Conservation (phyloP, 2,888 invertebrate species). For the Drosophila histrio region DNA sequence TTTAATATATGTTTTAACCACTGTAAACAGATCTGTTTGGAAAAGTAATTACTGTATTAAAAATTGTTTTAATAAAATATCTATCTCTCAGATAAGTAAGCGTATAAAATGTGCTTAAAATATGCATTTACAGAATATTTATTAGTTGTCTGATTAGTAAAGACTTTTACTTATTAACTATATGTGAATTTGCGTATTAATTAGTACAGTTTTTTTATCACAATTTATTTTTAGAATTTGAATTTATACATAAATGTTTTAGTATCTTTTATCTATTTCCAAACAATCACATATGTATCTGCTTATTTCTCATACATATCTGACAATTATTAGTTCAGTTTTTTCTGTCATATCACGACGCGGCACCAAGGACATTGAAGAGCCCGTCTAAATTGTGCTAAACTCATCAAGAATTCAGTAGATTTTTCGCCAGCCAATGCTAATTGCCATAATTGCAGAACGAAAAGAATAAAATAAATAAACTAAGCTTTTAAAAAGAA, state of each 20-base stretch:
- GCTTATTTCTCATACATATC: not conserved
- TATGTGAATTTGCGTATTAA: too few species aligned
- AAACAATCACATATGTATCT: not conserved
- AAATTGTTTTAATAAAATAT: conserved; percentile 2
- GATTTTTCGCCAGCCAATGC: conserved; percentile 20
- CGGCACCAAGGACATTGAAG: conserved; percentile 12
- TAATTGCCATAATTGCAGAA: conserved; percentile 42
- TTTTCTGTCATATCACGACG: conserved; percentile 23
- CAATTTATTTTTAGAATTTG: too few species aligned
- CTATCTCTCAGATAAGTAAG: too few species aligned
- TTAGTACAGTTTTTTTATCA: too few species aligned
- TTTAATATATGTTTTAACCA: too few species aligned
- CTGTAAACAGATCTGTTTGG: too few species aligned
- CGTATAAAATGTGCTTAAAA: too few species aligned
- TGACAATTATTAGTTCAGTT: conserved; percentile 5
- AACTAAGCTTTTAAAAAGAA: too few species aligned
- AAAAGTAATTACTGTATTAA: not conserved
- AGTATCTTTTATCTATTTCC: not conserved
- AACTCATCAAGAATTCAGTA: conserved; percentile 8
- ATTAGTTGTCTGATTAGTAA: not conserved
- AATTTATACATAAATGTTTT: not conserved
- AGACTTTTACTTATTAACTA: not conserved
- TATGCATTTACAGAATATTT: not conserved
- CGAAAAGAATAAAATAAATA: not conserved
- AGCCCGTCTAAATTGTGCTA: conserved; percentile 25